Conservation (phyloP, 2,888 invertebrate species). For the Lepidochitona cinerea region DNA sequence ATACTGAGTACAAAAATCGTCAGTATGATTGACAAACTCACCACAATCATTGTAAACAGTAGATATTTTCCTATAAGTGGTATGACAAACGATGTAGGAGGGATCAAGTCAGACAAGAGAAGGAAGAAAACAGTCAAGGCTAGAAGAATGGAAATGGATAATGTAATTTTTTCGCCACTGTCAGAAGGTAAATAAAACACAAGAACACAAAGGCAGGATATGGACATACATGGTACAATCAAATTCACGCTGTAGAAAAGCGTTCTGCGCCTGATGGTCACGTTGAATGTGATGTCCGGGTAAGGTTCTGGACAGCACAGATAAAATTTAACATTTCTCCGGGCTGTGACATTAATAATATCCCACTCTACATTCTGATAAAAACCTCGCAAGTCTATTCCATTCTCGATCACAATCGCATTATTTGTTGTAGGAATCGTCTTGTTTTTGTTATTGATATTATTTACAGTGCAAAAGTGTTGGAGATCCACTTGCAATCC, state of each 20-base stretch:
- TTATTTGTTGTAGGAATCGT: conserved; percentile 72
- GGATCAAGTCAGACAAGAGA: conserved; percentile 97
- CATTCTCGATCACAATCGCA: conserved; percentile 45
- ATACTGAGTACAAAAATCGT: conserved; percentile 97
- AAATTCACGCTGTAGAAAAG: conserved; percentile 98
- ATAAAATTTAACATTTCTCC: conserved; percentile 73
- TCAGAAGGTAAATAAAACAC: conserved; percentile 98
- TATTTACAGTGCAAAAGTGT: conserved; percentile 79
- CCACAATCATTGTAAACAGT: conserved; percentile 98
- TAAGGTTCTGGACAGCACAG: conserved; percentile 69
- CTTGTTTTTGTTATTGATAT: conserved; percentile 91
- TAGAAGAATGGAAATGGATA: conserved; percentile 96
- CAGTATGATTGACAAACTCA: conserved; percentile 93
- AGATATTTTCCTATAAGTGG: conserved; percentile 93
- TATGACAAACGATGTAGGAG: conserved; percentile 96
- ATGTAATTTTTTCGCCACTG: conserved; percentile 98
- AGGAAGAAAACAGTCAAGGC: conserved; percentile 99
- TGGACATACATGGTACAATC: conserved; percentile 96
- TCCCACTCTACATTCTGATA: conserved; percentile 69
- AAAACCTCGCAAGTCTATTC: conserved; percentile 67
- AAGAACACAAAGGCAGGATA: conserved; percentile 93
- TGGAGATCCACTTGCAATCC: conserved; percentile 90
- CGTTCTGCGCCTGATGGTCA: conserved; percentile 73
- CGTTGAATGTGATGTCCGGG: conserved; percentile 70
- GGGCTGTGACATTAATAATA: conserved; percentile 76